Percentiles rank a stretch among this genome's conserved stretches.
Evolutionary conservation across 2,797 vertebrate species (phyloP).

Genomic region (Argya squamiceps): DNA sequence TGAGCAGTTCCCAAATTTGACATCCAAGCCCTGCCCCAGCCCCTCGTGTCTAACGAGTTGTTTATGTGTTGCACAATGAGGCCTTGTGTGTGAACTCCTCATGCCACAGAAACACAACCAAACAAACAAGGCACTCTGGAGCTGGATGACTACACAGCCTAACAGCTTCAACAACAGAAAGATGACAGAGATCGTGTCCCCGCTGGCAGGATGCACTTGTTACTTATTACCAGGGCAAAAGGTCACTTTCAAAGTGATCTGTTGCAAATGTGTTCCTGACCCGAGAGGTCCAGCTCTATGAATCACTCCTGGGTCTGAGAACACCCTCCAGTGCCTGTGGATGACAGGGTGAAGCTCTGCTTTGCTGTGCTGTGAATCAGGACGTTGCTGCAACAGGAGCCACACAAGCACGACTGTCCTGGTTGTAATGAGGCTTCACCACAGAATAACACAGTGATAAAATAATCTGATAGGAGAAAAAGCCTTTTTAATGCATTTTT

Average conservation of each 20-base stretch:
- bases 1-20: not conserved
- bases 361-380: not conserved
- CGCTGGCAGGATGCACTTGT: conserved; percentile 24
- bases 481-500: not conserved
- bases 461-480: not conserved
- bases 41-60: not conserved
- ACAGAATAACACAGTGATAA: not conserved
- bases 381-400: not conserved
- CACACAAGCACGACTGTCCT: not conserved
- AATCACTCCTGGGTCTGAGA: conserved; percentile 5
- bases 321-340: not conserved
- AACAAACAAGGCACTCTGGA: conserved; percentile 29
- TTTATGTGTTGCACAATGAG: conserved; percentile 8
- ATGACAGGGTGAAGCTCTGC: not conserved
- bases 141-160: not conserved
- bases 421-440: not conserved
- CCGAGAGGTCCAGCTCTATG: not conserved
- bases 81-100: not conserved
- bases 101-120: conserved; percentile 20
- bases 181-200: not conserved
- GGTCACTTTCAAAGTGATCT: conserved; percentile 26
- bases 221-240: not conserved
- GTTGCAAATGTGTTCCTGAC: not conserved
- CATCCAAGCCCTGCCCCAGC: not conserved
- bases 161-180: not conserved